Evolutionary conservation across 2,797 vertebrate genomes (phyloP).

Genomic region (Catostomus latipinnis): DNA sequence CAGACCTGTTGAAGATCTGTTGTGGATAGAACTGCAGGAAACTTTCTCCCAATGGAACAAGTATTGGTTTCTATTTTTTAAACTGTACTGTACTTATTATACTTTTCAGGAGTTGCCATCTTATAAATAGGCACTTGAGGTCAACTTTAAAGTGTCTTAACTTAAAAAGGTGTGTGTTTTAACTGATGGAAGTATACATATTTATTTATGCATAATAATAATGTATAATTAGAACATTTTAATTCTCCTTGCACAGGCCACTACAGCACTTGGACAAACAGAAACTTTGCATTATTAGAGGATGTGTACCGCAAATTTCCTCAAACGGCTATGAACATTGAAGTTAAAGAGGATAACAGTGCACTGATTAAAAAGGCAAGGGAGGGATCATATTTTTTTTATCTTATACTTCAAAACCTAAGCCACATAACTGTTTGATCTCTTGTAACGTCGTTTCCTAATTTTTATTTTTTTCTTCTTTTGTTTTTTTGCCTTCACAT

Average conservation of each 20-base stretch:
- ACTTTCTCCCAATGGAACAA: conserved; percentile 80
- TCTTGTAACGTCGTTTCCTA: background rate
- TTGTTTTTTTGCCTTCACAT: too few species aligned
- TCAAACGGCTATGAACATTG: conserved; percentile 78
- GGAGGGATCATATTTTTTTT: background rate
- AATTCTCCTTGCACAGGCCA: conserved; percentile 70
- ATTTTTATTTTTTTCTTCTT: too few species aligned
- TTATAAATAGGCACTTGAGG: conserved; percentile 83
- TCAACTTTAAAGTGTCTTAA: conserved; percentile 74
- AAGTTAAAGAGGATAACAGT: conserved; percentile 82
- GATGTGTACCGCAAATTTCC: conserved; percentile 85
- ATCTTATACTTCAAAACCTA: background rate
- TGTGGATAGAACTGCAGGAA: conserved; percentile 88
- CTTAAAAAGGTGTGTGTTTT: conserved; percentile 72
- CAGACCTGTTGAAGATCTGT: conserved; percentile 81
- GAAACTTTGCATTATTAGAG: conserved; percentile 81
- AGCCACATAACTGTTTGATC: background rate
- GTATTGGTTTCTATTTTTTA: background rate
- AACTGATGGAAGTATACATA: background rate
- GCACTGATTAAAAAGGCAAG: conserved; percentile 82
- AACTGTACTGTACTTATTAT: background rate
- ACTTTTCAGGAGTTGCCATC: conserved; percentile 82
- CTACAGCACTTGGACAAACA: conserved; percentile 81
- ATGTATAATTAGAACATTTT: background rate
- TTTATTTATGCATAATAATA: background rate